A percentile compares a stretch with the other conserved stretches of the same genome.
phyloP scores from a whole-genome alignment of 1,140 invertebrate genomes.

The Myzus persicae region DNA sequence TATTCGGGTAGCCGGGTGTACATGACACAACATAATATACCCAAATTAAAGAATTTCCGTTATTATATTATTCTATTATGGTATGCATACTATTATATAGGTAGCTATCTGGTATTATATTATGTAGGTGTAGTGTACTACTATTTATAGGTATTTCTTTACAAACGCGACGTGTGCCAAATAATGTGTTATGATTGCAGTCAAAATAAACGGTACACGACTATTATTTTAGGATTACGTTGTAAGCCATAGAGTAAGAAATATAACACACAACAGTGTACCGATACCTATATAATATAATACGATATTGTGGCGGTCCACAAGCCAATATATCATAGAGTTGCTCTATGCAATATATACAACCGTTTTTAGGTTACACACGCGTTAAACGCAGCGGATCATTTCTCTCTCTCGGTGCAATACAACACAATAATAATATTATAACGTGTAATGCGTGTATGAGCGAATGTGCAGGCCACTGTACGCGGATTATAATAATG shows the following conservation, averaged over 20 bases:
- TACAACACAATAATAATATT: not conserved
- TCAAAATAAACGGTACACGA: not conserved
- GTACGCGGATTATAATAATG: not conserved
- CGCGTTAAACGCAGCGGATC: conserved; percentile 7
- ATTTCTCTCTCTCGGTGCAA: not conserved
- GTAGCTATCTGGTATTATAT: no score
- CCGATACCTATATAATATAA: not conserved
- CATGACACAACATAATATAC: not conserved
- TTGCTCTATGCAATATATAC: no score
- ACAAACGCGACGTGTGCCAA: not conserved
- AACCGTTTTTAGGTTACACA: conserved; percentile 32
- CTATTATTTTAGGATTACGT: conserved; percentile 21
- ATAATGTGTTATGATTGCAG: not conserved
- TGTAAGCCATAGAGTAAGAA: no score
- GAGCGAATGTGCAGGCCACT: not conserved
- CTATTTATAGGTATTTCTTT: not conserved
- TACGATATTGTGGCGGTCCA: not conserved
- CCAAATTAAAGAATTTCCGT: not conserved
- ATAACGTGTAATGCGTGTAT: not conserved
- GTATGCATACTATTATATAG: not conserved
- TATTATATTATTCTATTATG: not conserved
- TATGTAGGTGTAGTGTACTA: not conserved
- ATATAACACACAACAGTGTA: not conserved
- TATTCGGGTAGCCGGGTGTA: not conserved
- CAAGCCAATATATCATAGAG: not conserved